Conservation (phyloP, 2,797 vertebrate species). For the Propithecus deckenii region DNA sequence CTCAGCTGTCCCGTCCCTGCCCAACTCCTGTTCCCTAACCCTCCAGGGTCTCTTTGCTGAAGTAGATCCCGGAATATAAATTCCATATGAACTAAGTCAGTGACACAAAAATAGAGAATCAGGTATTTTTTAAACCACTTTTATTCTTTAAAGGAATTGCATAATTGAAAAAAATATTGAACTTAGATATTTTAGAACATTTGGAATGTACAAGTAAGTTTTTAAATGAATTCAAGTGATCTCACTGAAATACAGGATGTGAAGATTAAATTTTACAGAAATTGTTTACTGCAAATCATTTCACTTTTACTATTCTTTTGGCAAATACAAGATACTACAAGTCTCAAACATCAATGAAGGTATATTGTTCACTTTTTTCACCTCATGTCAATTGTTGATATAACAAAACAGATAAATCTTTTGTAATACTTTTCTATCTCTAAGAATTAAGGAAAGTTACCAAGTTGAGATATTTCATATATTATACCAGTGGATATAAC, state of each 20-base stretch:
- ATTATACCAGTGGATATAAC: background rate
- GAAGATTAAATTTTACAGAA: background rate
- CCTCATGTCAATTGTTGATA: background rate
- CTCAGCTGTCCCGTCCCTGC: background rate
- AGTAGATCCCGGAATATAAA: background rate
- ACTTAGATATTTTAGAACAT: conserved; percentile 2
- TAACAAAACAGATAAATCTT: background rate
- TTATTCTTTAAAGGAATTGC: conserved; percentile 54
- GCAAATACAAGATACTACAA: background rate
- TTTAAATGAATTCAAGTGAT: background rate
- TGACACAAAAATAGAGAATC: background rate
- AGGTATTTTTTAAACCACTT: conserved; percentile 1
- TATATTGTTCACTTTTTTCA: background rate
- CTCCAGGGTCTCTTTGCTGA: background rate
- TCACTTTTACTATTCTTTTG: background rate
- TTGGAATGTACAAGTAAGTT: background rate
- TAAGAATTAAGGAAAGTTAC: background rate
- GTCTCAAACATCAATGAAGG: background rate
- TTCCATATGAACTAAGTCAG: background rate
- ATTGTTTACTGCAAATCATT: background rate
- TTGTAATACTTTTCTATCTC: background rate
- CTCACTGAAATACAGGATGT: background rate
- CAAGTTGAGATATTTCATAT: background rate
- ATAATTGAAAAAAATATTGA: background rate
- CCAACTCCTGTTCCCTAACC: background rate